Evolutionary conservation across 2,113 vertebrate genomes (phyloP).

Genomic region (Okapia johnstoni): DNA sequence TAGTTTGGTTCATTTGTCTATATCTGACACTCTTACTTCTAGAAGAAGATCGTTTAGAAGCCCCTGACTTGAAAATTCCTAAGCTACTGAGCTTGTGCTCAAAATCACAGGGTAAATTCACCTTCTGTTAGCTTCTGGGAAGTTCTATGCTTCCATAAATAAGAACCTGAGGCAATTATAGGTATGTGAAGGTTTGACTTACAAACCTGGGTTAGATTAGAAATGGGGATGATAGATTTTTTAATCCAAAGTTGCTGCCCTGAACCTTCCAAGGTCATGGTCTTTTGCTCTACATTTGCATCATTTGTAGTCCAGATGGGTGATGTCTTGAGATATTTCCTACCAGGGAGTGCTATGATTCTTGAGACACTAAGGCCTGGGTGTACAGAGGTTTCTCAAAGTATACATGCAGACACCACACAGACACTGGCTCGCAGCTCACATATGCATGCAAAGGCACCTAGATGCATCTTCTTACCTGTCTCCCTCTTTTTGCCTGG

Average conservation of each 20-base stretch:
- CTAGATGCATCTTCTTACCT: not conserved
- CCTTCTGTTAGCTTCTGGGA: not conserved
- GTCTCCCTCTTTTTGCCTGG: not conserved
- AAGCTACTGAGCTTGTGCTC: not conserved
- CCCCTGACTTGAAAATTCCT: not conserved
- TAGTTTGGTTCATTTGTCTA: not conserved
- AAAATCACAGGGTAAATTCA: not conserved
- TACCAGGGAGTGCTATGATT: not conserved
- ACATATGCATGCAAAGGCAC: not conserved
- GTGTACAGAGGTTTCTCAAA: not conserved
- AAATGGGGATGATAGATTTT: not conserved
- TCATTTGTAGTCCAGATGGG: not conserved
- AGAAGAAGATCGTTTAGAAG: not conserved
- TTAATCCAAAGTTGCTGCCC: not conserved
- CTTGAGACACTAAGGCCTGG: not conserved
- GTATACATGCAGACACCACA: not conserved
- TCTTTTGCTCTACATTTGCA: not conserved
- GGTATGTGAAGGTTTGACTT: not conserved
- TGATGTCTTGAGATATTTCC: not conserved
- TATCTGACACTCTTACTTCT: not conserved
- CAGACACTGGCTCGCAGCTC: not conserved
- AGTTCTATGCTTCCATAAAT: not conserved
- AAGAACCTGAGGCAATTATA: not conserved
- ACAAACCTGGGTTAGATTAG: not conserved
- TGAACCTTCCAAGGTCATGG: not conserved